Evolutionary conservation across 2,888 invertebrate species (phyloP).

Genomic region (Dilophus febrilis): DNA sequence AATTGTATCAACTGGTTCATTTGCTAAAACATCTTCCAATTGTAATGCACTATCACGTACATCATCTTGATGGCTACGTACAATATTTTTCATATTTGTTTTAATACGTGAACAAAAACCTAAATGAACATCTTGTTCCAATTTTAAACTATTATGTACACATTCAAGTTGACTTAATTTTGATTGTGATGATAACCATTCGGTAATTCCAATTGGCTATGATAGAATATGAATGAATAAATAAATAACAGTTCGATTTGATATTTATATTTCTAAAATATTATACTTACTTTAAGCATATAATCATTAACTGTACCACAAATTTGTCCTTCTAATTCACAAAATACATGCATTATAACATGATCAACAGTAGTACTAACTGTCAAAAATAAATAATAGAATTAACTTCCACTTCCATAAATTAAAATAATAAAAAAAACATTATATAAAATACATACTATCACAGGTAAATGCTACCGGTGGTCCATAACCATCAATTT

Average conservation of each 20-base stretch:
- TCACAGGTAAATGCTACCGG: constrained; percentile 85
- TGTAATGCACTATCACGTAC: constrained; percentile 53
- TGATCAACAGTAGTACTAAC: constrained; percentile 76
- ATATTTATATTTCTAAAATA: not conserved
- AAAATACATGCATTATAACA: constrained; percentile 67
- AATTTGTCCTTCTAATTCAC: constrained; percentile 58
- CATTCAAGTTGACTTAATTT: constrained; percentile 80
- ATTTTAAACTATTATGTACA: constrained; percentile 80
- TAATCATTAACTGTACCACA: constrained; percentile 46
- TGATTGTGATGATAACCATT: constrained; percentile 73
- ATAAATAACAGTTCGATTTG: no score
- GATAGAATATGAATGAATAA: constrained; percentile 2
- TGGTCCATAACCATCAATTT: constrained; percentile 30
- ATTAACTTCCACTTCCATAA: constrained; percentile 1
- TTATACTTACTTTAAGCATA: constrained; percentile 36
- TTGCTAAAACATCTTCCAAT: constrained; percentile 63
- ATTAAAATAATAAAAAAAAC: constrained; percentile 2
- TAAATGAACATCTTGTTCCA: constrained; percentile 72
- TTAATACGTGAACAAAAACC: constrained; percentile 47
- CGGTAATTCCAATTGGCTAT: constrained; percentile 55
- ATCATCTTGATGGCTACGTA: constrained; percentile 70
- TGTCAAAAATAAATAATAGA: constrained; percentile 27
- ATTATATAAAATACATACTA: constrained; percentile 37
- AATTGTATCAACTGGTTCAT: constrained; percentile 53
- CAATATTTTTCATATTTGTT: constrained; percentile 49